Conservation (phyloP, 2,888 invertebrate genomes). For the Chymomyza amoena region DNA sequence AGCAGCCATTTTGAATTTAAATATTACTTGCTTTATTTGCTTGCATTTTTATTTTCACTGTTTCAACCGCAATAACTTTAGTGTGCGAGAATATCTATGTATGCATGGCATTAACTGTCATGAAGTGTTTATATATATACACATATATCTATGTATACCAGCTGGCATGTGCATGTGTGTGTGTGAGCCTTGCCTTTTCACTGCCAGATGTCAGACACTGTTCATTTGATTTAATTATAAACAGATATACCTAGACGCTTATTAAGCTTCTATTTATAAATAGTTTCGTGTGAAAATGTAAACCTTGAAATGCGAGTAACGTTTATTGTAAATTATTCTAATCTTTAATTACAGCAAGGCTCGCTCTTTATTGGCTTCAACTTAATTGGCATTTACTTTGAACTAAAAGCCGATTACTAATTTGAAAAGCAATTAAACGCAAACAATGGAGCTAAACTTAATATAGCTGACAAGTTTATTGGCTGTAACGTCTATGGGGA, state of each 20-base stretch:
- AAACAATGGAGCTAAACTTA: not conserved
- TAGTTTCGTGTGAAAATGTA: not conserved
- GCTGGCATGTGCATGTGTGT: no score
- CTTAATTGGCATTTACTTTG: constrained; percentile 12
- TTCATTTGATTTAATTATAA: not conserved
- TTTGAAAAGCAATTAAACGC: constrained; percentile 45
- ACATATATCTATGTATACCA: no score
- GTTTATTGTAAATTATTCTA: not conserved
- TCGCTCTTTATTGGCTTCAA: not conserved
- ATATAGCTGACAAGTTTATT: not conserved
- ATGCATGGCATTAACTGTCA: no score
- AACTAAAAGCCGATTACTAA: constrained; percentile 12
- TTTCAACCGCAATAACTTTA: not conserved
- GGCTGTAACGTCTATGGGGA: not conserved
- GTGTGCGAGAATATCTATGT: no score
- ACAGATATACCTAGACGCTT: not conserved
- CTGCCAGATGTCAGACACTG: not conserved
- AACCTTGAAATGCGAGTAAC: not conserved
- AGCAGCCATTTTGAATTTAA: not conserved
- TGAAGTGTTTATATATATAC: no score
- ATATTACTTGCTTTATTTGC: not conserved
- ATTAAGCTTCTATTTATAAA: not conserved
- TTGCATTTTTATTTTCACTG: not conserved
- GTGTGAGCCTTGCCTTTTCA: not conserved
- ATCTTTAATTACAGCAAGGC: not conserved